A percentile compares a stretch with the other conserved stretches of the same genome.
Evolutionary conservation across 2,888 invertebrate genomes (phyloP).

Genomic region (Drosophila yooni): DNA sequence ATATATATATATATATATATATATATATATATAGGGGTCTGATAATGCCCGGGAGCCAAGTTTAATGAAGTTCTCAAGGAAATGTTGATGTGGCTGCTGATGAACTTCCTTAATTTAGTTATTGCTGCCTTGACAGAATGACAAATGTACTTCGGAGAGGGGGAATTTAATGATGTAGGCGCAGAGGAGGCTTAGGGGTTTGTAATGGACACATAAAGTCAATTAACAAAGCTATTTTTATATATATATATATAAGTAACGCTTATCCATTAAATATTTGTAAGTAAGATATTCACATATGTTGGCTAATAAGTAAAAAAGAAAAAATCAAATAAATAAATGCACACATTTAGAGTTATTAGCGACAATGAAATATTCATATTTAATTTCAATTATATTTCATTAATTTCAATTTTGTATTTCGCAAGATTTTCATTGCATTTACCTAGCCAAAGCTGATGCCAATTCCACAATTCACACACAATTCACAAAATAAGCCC

Average conservation of each 20-base stretch:
- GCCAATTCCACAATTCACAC: not conserved
- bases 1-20: not conserved
- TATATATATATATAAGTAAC: not conserved
- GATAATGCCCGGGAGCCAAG: slow-evolving; percentile 28
- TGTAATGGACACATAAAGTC: not conserved
- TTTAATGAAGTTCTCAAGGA: slow-evolving; percentile 58
- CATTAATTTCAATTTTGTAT: not conserved
- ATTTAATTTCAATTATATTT: not conserved
- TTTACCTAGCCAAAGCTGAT: not conserved
- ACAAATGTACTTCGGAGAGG: slow-evolving; percentile 4
- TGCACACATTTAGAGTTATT: not conserved
- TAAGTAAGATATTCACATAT: not conserved
- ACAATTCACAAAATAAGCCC: not conserved
- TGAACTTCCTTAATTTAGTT: slow-evolving; percentile 50
- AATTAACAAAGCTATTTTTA: not conserved
- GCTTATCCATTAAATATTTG: not conserved
- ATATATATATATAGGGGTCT: slow-evolving; percentile 1
- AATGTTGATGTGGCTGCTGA: slow-evolving; percentile 14
- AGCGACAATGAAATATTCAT: not conserved
- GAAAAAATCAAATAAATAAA: not conserved
- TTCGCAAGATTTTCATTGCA: no score
- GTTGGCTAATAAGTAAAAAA: not conserved
- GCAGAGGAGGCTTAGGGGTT: not conserved
- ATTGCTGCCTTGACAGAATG: slow-evolving; percentile 28
- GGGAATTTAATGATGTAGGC: not conserved